Evolutionary conservation across 37 sponge, comb jelly and placozoan genomes (phyloP).

Genomic region (Haliclona indistincta): DNA sequence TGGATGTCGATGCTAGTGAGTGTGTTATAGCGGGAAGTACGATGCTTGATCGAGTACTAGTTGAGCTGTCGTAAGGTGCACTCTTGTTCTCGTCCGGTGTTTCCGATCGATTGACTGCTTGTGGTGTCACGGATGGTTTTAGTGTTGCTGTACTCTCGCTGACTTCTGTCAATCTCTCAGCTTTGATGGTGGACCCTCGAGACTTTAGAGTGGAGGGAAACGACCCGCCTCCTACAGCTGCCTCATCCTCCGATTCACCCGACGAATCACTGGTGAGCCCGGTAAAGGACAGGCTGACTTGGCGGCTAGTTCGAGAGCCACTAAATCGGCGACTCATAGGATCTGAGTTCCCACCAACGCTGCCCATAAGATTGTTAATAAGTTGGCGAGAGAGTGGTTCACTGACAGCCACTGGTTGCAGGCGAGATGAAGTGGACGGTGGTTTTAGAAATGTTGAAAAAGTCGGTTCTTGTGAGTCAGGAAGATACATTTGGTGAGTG

Average conservation of each 20-base stretch:
- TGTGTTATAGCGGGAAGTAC: not conserved
- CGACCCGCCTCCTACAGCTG: not conserved
- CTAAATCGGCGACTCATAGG: not conserved
- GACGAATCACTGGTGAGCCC: not conserved
- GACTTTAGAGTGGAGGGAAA: conserved; percentile 3
- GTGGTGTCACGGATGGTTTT: not conserved
- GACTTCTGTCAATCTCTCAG: not conserved
- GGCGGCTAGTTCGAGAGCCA: not conserved
- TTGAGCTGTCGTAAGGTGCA: not conserved
- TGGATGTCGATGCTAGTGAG: not conserved
- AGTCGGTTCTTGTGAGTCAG: not conserved
- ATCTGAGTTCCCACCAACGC: not conserved
- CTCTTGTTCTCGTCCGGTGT: not conserved
- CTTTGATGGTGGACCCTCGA: not conserved
- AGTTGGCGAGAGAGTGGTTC: not conserved
- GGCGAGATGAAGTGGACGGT: too few relatives aligned
- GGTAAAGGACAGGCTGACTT: conserved; percentile 2
- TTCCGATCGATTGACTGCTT: too few relatives aligned
- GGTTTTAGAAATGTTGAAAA: not conserved
- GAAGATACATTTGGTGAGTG: not conserved
- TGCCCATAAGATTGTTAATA: too few relatives aligned
- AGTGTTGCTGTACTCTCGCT: not conserved
- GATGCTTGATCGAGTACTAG: not conserved
- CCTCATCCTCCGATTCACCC: not conserved
- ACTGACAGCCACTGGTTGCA: not conserved